Evolutionary conservation across 1,140 invertebrate genomes (phyloP).

Genomic region (Cephus cinctus): DNA sequence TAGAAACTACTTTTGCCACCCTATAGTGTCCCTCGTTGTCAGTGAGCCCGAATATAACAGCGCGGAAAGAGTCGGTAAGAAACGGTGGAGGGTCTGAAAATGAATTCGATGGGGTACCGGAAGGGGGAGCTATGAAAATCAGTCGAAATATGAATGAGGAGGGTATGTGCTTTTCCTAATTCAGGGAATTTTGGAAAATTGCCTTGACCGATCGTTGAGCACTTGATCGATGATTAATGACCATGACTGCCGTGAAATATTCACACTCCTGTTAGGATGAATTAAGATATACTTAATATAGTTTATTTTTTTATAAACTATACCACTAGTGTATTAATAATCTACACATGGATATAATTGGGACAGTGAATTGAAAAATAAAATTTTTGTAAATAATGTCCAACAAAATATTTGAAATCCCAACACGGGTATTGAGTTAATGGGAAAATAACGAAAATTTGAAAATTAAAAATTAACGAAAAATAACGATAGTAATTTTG

Average conservation of each 20-base stretch:
- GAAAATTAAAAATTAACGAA: too few species aligned
- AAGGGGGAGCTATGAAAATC: conserved; percentile 8
- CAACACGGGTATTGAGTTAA: too few species aligned
- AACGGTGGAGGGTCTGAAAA: not conserved
- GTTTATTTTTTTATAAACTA: too few species aligned
- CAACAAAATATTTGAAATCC: too few species aligned
- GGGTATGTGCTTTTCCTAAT: conserved; percentile 38
- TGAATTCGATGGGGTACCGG: not conserved
- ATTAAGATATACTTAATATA: too few species aligned
- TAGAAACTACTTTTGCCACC: conserved; percentile 10
- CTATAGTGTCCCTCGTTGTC: conserved; percentile 22
- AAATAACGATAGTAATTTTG: too few species aligned
- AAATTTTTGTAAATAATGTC: too few species aligned
- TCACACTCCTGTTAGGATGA: not conserved
- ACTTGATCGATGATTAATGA: conserved; percentile 50
- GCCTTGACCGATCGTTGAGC: conserved; percentile 43
- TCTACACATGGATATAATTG: too few species aligned
- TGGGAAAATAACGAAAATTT: too few species aligned
- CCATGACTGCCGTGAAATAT: conserved; percentile 8
- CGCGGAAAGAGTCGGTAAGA: conserved; percentile 6
- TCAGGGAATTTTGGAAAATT: conserved; percentile 48
- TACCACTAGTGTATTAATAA: too few species aligned
- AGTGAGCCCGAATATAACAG: too few species aligned
- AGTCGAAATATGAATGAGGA: conserved; percentile 12
- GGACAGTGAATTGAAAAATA: too few species aligned